Percentiles rank a stretch among this genome's conserved stretches.
Conservation (phyloP, 1,140 invertebrate species). For the Sarcophaga bullata region DNA sequence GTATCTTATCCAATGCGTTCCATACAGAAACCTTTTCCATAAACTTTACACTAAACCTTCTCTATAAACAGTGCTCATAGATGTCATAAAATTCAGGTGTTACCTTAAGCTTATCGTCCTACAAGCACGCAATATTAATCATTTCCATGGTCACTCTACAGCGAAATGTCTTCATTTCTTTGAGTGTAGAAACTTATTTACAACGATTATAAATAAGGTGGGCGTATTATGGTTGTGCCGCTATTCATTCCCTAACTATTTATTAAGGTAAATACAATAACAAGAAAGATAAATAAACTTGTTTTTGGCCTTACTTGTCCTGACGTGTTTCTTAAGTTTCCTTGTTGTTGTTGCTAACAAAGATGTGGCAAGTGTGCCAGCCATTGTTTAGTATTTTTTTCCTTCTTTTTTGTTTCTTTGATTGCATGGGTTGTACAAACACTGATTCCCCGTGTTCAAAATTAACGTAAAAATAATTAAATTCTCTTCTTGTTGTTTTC, state of each 20-base stretch:
- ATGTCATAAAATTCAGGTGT: too few species aligned
- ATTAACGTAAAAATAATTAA: constrained; percentile 16
- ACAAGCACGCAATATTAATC: too few species aligned
- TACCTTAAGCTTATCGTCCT: too few species aligned
- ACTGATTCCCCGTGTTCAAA: neutral
- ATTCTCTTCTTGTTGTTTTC: neutral
- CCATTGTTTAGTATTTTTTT: neutral
- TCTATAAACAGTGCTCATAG: too few species aligned
- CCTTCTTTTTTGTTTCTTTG: too few species aligned
- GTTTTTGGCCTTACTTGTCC: neutral
- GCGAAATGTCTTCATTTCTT: neutral
- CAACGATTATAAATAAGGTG: neutral
- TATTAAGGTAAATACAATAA: neutral
- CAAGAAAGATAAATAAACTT: constrained; percentile 5
- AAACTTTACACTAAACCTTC: too few species aligned
- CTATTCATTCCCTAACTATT: constrained; percentile 14
- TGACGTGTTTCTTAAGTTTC: constrained; percentile 7
- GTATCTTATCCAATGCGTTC: too few species aligned
- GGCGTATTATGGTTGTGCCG: neutral
- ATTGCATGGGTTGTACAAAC: neutral
- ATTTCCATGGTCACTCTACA: too few species aligned
- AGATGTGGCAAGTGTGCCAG: constrained; percentile 10
- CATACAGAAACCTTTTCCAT: too few species aligned
- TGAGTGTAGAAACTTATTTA: neutral
- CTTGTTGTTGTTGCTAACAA: neutral